Evolutionary conservation across 2,797 vertebrate genomes (phyloP).

Genomic region (Betta splendens): DNA sequence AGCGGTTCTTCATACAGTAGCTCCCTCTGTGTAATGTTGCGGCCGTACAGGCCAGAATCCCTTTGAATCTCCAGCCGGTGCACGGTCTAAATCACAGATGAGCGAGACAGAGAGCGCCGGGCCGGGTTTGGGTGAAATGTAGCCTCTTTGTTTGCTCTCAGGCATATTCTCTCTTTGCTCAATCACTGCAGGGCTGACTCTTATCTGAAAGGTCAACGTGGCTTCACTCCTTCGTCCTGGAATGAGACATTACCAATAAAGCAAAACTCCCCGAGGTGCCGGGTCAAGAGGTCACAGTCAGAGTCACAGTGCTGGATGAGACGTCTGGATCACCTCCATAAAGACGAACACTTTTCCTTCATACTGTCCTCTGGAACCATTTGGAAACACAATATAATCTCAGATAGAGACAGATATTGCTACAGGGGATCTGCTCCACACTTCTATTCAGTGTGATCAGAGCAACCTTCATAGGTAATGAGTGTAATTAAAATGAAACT

Average conservation of each 20-base stretch:
- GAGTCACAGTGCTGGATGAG: constrained; percentile 34
- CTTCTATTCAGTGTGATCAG: constrained; percentile 2
- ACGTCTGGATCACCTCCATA: constrained; percentile 35
- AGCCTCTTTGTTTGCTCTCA: constrained; percentile 30
- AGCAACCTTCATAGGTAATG: not conserved
- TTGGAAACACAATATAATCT: constrained; percentile 40
- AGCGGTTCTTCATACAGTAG: constrained; percentile 28
- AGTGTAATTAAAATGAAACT: constrained; percentile 8
- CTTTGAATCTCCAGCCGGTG: constrained; percentile 11
- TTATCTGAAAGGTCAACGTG: constrained; percentile 36
- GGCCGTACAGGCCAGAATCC: constrained; percentile 16
- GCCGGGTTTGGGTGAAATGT: constrained; percentile 2
- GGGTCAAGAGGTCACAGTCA: constrained; percentile 31
- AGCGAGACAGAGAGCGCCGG: constrained; percentile 14
- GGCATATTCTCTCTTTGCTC: constrained; percentile 30
- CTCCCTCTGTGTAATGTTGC: not conserved
- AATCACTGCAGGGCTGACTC: constrained; percentile 20
- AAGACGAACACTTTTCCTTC: constrained; percentile 31
- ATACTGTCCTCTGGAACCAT: constrained; percentile 13
- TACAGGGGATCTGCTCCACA: constrained; percentile 28
- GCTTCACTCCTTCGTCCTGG: constrained; percentile 5
- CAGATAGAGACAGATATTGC: constrained; percentile 47
- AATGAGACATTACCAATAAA: constrained; percentile 46
- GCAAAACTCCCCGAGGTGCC: constrained; percentile 18
- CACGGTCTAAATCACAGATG: constrained; percentile 43